Percentiles rank a stretch among this genome's conserved stretches.
Conservation (phyloP, 2,797 vertebrate species). For the Poecilia gillii region DNA sequence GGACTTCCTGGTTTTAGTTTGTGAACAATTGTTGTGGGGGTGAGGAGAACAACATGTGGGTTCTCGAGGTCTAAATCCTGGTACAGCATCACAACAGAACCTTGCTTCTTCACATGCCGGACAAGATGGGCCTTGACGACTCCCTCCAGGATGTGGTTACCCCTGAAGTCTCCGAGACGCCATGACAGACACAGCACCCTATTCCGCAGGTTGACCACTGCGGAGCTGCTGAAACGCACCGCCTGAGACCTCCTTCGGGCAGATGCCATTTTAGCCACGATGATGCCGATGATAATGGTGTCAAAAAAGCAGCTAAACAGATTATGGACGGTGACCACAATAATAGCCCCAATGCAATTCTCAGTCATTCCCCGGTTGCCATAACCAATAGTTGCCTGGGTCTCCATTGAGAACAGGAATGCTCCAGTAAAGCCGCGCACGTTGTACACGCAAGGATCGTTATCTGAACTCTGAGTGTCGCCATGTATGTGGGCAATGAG, state of each 20-base stretch:
- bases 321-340: conserved; percentile 86
- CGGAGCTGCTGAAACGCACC: conserved; percentile 90
- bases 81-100: conserved; percentile 83
- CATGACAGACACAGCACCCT: conserved; percentile 90
- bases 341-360: conserved; percentile 88
- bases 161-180: conserved; percentile 92
- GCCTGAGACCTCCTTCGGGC: conserved; percentile 93
- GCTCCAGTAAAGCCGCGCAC: conserved; percentile 91
- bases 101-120: conserved; percentile 80
- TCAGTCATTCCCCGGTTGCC: conserved; percentile 90
- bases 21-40: conserved; percentile 88
- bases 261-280: conserved; percentile 94
- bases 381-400: conserved; percentile 95
- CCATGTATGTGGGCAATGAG: conserved; percentile 89
- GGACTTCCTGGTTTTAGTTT: conserved; percentile 88
- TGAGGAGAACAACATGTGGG: conserved; percentile 88
- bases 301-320: conserved; percentile 91
- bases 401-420: conserved; percentile 94
- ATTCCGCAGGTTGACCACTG: conserved; percentile 87
- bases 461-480: conserved; percentile 69
- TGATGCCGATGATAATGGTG: conserved; percentile 91
- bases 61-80: conserved; percentile 86
- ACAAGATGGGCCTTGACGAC: conserved; percentile 87
- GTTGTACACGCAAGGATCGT: conserved; percentile 84
- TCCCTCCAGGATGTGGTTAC: conserved; percentile 94